Evolutionary conservation across 2,113 vertebrate genomes (phyloP).

Genomic region (Neodontobutis hainanensis): DNA sequence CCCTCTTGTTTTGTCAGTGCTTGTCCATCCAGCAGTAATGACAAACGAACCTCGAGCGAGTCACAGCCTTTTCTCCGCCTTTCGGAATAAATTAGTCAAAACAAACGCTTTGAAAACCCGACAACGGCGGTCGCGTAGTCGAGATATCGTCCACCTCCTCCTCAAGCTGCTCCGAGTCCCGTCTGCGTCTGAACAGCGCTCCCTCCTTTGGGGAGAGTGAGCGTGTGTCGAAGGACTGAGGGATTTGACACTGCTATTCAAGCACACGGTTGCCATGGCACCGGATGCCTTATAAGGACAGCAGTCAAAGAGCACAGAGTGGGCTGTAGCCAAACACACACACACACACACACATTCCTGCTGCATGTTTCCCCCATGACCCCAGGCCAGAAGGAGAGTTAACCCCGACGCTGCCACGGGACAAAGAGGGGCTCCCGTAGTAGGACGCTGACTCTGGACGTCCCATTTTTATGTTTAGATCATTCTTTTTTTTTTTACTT

Average conservation of each 20-base stretch:
- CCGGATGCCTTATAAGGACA: conserved; percentile 84
- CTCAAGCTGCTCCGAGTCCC: conserved; percentile 27
- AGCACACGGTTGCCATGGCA: conserved; percentile 84
- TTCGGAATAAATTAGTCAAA: conserved; percentile 73
- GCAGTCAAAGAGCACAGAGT: conserved; percentile 85
- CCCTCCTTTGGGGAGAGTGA: conserved; percentile 73
- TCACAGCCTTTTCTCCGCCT: conserved; percentile 54
- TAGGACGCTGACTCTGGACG: conserved; percentile 11
- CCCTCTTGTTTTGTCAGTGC: conserved; percentile 73
- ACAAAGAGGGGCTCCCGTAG: conserved; percentile 45
- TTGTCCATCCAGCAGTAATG: conserved; percentile 73
- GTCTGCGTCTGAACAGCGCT: conserved; percentile 50
- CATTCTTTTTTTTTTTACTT: no score
- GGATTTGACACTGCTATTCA: conserved; percentile 90
- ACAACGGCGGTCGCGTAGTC: conserved; percentile 53
- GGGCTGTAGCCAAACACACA: conserved; percentile 70
- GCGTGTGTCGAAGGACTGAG: conserved; percentile 82
- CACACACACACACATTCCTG: conserved; percentile 70
- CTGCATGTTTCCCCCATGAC: conserved; percentile 74
- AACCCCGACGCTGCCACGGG: conserved; percentile 64
- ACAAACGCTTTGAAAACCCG: conserved; percentile 58
- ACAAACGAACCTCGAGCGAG: conserved; percentile 65
- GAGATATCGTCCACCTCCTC: conserved; percentile 62
- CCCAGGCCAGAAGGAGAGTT: conserved; percentile 65
- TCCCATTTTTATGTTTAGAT: conserved; percentile 50